Evolutionary conservation across 1,140 invertebrate species (phyloP).

Genomic region (Leguminivora glycinivorella): DNA sequence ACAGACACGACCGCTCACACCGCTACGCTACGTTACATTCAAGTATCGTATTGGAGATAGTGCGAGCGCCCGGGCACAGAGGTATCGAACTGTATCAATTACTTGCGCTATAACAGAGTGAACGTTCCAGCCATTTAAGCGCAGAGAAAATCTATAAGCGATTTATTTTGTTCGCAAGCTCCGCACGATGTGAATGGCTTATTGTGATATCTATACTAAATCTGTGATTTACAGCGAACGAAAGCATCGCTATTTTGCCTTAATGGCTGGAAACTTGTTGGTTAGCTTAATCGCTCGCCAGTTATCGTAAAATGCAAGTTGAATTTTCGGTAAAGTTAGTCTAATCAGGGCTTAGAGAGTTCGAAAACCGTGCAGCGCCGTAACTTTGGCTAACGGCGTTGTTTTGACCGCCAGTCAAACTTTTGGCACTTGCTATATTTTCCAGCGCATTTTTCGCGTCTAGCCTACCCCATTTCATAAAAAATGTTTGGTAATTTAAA

Average conservation of each 20-base stretch:
- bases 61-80: not conserved
- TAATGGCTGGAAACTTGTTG: slow-evolving; percentile 18
- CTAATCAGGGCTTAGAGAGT: slow-evolving; percentile 10
- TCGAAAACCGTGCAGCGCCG: slow-evolving; percentile 11
- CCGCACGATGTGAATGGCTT: not conserved
- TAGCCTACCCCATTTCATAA: not conserved
- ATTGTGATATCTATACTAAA: slow-evolving; percentile 18
- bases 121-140: slow-evolving; percentile 1
- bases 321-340: slow-evolving; percentile 12
- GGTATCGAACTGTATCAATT: slow-evolving; percentile 7
- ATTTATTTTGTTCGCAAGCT: slow-evolving; percentile 3
- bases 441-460: no score
- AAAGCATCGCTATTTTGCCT: not conserved
- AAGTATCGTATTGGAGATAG: not conserved
- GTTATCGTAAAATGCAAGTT: slow-evolving; percentile 21
- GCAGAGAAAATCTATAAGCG: not conserved
- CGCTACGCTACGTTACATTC: not conserved
- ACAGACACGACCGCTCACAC: not conserved
- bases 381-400: slow-evolving; percentile 1
- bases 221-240: not conserved
- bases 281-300: slow-evolving; percentile 8
- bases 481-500: not conserved
- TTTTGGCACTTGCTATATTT: not conserved
- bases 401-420: slow-evolving; percentile 4
- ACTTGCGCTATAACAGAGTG: not conserved